Conservation (phyloP, 2,888 invertebrate genomes). For the Machimus rusticus region DNA sequence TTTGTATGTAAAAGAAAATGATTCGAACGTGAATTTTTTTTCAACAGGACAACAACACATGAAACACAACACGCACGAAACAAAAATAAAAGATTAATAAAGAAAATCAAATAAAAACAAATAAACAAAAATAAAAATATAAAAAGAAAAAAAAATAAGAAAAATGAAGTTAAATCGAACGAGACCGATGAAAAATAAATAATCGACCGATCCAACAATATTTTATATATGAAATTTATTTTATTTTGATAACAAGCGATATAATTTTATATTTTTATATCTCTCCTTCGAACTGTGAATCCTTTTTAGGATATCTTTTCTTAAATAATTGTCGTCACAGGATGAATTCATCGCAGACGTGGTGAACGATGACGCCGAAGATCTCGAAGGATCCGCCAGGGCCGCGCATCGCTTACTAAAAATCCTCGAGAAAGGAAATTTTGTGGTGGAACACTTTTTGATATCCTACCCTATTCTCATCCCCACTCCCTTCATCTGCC, state of each 20-base stretch:
- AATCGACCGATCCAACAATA: not conserved
- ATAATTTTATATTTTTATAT: not conserved
- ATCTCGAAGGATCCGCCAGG: not conserved
- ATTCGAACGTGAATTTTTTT: not conserved
- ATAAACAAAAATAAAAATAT: too few species aligned
- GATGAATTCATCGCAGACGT: not conserved
- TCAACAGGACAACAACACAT: not conserved
- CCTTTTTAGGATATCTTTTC: not conserved
- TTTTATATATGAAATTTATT: too few species aligned
- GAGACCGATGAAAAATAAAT: not conserved
- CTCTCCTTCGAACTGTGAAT: not conserved
- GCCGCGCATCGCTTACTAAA: slow-evolving; percentile 30
- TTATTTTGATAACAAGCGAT: too few species aligned
- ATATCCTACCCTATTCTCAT: not conserved
- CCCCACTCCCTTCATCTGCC: too few species aligned
- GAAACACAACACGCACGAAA: not conserved
- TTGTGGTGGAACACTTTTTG: not conserved
- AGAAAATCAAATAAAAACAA: too few species aligned
- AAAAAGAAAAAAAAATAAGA: too few species aligned
- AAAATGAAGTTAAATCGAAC: too few species aligned
- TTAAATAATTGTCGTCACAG: slow-evolving; percentile 10
- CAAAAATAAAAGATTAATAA: too few species aligned
- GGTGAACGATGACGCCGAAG: not conserved
- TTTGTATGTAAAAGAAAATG: not conserved
- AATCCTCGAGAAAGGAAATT: too few species aligned